These are phyloP conservation scores for Barypeithes pellucidus DNA, from an alignment of 2,888 invertebrate genomes.

Conservation along the genomic window DNA sequence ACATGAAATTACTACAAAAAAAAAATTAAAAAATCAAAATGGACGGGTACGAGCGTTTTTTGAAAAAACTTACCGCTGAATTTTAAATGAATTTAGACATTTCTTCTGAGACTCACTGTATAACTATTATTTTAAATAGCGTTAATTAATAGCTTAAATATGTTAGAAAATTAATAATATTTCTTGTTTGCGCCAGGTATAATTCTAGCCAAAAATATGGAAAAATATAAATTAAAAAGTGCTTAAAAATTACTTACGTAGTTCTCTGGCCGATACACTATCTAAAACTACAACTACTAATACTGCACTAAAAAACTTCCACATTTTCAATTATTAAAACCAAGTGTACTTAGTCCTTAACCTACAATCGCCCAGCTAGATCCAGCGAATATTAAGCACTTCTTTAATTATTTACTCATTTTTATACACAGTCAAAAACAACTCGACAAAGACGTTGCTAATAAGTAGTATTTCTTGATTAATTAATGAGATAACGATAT, in stretches of 20 bases:
- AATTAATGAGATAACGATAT: not conserved
- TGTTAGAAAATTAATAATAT: too few relatives aligned
- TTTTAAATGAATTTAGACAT: too few relatives aligned
- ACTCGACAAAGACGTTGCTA: not conserved
- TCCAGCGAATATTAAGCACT: not conserved
- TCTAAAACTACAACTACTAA: not conserved
- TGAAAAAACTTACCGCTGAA: too few relatives aligned
- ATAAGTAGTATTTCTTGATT: conserved; percentile 10
- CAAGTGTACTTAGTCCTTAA: not conserved
- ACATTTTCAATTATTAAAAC: not conserved
- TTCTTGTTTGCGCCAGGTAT: not conserved
- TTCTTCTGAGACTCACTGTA: too few relatives aligned
- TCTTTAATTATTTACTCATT: not conserved
- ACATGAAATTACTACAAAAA: too few relatives aligned
- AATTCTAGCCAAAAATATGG: too few relatives aligned
- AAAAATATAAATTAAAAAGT: not conserved
- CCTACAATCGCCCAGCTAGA: not conserved
- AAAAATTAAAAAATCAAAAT: too few relatives aligned
- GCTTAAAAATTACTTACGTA: conserved; percentile 14
- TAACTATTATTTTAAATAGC: too few relatives aligned
- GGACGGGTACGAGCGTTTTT: too few relatives aligned
- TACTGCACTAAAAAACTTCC: conserved; percentile 13
- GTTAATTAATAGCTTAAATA: too few relatives aligned
- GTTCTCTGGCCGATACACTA: not conserved
- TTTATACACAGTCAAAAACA: conserved; percentile 9